Percentiles rank a stretch among this genome's conserved stretches.
Evolutionary conservation across 2,113 vertebrate genomes (phyloP).

Genomic region (Salvator merianae): DNA sequence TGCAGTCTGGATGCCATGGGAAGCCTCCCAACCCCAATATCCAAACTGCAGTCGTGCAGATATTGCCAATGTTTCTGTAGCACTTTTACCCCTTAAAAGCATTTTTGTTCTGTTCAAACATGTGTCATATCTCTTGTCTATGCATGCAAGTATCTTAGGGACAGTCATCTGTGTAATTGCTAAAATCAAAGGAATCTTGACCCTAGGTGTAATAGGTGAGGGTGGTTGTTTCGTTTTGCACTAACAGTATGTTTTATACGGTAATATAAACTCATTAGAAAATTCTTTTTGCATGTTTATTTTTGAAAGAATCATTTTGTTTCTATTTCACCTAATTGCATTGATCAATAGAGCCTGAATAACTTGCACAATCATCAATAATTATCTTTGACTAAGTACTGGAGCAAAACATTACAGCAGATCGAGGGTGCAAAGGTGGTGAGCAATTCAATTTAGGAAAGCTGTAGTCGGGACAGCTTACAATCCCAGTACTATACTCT

Average conservation of each 20-base stretch:
- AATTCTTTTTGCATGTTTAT: neutral
- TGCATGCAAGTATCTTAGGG: neutral
- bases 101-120: neutral
- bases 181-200: neutral
- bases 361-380: too few species aligned
- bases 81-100: neutral
- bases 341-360: neutral
- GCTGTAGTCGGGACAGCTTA: neutral
- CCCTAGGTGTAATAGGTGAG: neutral
- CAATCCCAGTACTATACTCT: neutral
- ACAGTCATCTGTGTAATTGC: neutral
- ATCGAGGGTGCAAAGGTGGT: neutral
- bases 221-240: neutral
- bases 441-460: neutral
- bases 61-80: neutral
- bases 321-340: neutral
- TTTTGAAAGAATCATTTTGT: neutral
- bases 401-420: neutral
- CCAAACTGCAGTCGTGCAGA: too few species aligned
- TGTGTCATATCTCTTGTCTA: neutral
- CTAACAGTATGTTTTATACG: neutral
- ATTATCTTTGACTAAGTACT: neutral
- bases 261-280: neutral
- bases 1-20: too few species aligned
- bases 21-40: too few species aligned